Conservation (phyloP, 2,113 vertebrate species). For the Chauna torquata region DNA sequence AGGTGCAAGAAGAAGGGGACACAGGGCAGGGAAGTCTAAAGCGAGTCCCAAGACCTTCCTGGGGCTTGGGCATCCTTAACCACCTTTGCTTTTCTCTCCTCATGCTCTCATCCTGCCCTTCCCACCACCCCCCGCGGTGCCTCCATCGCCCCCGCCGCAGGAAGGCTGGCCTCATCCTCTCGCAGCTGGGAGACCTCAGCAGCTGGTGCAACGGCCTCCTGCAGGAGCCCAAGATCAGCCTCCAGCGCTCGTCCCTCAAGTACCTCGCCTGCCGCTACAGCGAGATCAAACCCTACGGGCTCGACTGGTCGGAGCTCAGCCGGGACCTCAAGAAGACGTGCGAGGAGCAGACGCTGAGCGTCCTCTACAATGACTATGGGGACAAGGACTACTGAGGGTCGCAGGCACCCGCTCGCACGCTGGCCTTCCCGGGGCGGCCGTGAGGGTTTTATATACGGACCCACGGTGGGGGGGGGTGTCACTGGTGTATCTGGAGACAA, state of each 20-base stretch:
- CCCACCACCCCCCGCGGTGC: not conserved
- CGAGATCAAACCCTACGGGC: slow-evolving; percentile 91
- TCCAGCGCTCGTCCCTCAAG: slow-evolving; percentile 88
- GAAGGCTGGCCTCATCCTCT: slow-evolving; percentile 95
- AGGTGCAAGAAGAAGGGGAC: not conserved
- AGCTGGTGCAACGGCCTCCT: slow-evolving; percentile 93
- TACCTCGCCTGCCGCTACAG: slow-evolving; percentile 96
- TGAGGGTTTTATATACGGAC: slow-evolving; percentile 61
- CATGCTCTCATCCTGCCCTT: not conserved
- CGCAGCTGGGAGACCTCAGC: slow-evolving; percentile 91
- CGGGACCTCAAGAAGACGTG: slow-evolving; percentile 94
- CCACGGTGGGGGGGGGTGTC: not conserved
- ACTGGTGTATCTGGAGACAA: slow-evolving; percentile 13
- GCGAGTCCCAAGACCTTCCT: not conserved
- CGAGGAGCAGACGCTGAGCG: slow-evolving; percentile 89
- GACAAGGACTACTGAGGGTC: slow-evolving; percentile 89
- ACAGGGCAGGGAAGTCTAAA: not conserved
- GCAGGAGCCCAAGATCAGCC: slow-evolving; percentile 91
- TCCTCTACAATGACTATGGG: slow-evolving; percentile 96
- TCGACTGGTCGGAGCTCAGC: slow-evolving; percentile 91
- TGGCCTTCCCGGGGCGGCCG: not conserved
- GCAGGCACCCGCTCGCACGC: not conserved
- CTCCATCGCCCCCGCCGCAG: slow-evolving; percentile 49
- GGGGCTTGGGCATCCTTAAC: not conserved
- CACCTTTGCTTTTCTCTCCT: slow-evolving; percentile 15